Percentiles rank a stretch among this genome's conserved stretches.
Conservation (phyloP, 2,113 vertebrate genomes). For the Malaclemys terrapin region DNA sequence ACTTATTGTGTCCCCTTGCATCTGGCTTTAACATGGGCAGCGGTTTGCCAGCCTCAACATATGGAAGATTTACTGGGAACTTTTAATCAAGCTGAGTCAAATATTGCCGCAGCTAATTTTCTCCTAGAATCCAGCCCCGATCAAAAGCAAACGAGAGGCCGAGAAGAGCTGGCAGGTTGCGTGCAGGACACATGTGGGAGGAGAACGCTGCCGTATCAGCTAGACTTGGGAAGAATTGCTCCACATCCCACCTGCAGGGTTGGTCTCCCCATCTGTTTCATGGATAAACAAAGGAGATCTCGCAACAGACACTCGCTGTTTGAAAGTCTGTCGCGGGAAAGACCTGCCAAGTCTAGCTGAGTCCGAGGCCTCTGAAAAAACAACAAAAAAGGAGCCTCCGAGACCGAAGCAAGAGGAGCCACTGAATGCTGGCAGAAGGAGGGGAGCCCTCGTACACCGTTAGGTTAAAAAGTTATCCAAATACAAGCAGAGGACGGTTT, state of each 20-base stretch:
- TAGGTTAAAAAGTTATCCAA: conserved; percentile 71
- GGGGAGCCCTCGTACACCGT: conserved; percentile 51
- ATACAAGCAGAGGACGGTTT: conserved; percentile 42
- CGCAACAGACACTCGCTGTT: not conserved
- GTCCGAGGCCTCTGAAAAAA: conserved; percentile 41
- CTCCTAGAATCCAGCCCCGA: not conserved
- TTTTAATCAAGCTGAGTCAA: not conserved
- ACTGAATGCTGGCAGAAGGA: conserved; percentile 58
- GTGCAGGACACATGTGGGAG: not conserved
- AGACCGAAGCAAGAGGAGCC: conserved; percentile 19
- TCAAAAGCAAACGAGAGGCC: not conserved
- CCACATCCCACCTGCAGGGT: not conserved
- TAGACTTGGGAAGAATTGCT: not conserved
- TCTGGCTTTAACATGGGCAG: not conserved
- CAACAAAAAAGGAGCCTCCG: conserved; percentile 30
- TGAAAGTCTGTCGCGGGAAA: not conserved
- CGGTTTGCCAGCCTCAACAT: not conserved
- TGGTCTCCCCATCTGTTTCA: not conserved
- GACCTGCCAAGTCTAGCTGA: not conserved
- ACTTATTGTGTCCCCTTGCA: not conserved
- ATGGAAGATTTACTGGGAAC: not conserved
- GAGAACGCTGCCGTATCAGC: fast-evolving
- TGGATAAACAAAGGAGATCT: conserved; percentile 6
- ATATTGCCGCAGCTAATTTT: fast-evolving
- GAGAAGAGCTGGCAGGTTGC: fast-evolving